Evolutionary conservation across 2,797 vertebrate species (phyloP).

Genomic region (Champsocephalus esox): DNA sequence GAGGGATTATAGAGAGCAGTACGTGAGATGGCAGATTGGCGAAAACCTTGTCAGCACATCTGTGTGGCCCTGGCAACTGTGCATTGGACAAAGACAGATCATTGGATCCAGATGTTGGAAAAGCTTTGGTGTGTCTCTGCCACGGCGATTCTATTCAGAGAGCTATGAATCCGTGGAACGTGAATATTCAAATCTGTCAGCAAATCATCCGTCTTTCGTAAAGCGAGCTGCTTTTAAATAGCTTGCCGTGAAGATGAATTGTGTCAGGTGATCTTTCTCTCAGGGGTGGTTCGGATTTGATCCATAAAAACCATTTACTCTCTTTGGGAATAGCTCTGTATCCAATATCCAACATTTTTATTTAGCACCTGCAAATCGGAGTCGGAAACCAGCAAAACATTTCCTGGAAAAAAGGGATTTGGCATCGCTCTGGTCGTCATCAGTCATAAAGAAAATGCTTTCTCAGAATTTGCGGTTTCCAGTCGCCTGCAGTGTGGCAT

Average conservation of each 20-base stretch:
- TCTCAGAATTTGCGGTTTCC: conserved; percentile 69
- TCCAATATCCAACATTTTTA: conserved; percentile 10
- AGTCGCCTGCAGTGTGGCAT: conserved; percentile 41
- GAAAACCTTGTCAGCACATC: conserved; percentile 74
- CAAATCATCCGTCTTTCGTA: conserved; percentile 52
- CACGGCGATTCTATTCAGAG: conserved; percentile 36
- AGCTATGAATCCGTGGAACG: conserved; percentile 36
- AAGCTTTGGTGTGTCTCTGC: conserved; percentile 37
- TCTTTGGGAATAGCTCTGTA: conserved; percentile 21
- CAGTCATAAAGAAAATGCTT: conserved; percentile 56
- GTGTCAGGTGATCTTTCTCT: conserved; percentile 41
- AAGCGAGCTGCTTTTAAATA: conserved; percentile 28
- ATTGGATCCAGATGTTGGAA: conserved; percentile 75
- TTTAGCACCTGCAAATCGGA: conserved; percentile 54
- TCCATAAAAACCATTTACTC: conserved; percentile 9
- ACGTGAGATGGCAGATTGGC: conserved; percentile 69
- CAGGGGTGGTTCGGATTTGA: conserved; percentile 8
- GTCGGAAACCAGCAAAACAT: conserved; percentile 63
- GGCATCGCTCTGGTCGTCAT: conserved; percentile 25
- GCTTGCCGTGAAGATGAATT: conserved; percentile 12
- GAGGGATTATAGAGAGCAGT: conserved; percentile 52
- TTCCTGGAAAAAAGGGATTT: conserved; percentile 67
- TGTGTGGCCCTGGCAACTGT: conserved; percentile 73
- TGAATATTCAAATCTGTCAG: conserved; percentile 48
- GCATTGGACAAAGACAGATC: conserved; percentile 56